Evolutionary conservation across 2,888 invertebrate species (phyloP), one percentile per base, ranked within the genome.

Genomic region (Pterobdella sp.): DNA sequence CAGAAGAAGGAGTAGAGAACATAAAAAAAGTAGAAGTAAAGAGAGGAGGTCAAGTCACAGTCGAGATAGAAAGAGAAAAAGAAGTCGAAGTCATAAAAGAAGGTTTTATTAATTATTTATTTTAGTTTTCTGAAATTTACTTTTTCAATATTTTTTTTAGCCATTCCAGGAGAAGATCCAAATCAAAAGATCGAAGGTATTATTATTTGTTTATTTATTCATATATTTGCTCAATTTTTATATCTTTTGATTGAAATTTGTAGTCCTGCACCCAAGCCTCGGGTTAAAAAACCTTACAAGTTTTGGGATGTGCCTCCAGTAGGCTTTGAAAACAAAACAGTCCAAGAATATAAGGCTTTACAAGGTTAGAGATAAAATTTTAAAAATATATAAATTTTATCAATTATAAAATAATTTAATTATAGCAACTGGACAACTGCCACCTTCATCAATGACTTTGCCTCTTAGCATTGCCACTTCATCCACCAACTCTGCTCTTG

Each of bases 241-340:
- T 14, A 22, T 22, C 49, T 14, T 42, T 42, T 42, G 10, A 42
- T 42, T 14, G 49, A 22, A 14, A 42, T 42, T 42, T 42, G 49
- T 42, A 37, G n/a, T 52, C 3, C 35, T 3, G 3, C 32, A 3
- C 35, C 65, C 3, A 35, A 34, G 35, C 52, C 52, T 34, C 31
- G 71, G 10, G 52, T 35, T 14, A 71, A 60, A 78, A 83, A 82
- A 78, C 81, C 84, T 56, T 85, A 86, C 81, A 85, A 85, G 49
- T 97, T 96, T 83, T 97, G 97, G 97, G 97, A 97, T 88, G 92
- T 95, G 4, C 95, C 97, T 10, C 96, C 97, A 72, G 92, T 92
- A 32, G 97, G 97, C 18, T 97, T 95, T 84, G 97, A 97, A 84
- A 94, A 96, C 84, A 94, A 97, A 80, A 93, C 94, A 18, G 96